Evolutionary conservation across 2,888 invertebrate genomes (phyloP), one percentile per base, ranked within the genome.

Genomic region (Polydrusus cervinus): DNA sequence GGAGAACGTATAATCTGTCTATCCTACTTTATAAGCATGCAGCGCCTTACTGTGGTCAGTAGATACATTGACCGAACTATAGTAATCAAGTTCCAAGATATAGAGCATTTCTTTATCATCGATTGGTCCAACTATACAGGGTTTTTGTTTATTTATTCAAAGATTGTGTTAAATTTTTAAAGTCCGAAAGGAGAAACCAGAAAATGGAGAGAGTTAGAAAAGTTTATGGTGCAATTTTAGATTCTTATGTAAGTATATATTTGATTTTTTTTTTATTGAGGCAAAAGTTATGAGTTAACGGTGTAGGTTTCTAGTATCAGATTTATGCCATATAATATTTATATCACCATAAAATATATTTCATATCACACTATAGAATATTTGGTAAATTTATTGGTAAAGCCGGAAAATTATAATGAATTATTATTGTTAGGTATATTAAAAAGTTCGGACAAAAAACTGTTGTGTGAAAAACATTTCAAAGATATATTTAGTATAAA

Each of bases 11-110:
- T n/a, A 60, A n/a, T 57, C 40, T 11, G 45, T 18, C 30, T n/a
- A 25, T 11, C 34, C 13, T 14, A 14, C 47, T 47, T 60, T 69
- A 69, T 69, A 69, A 69, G 45, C 57, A 14, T 13, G 20, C 40
- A 61, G 69, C 69, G 69, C 69, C 61, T 60, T 69, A 34, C 47
- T 10, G 61, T 61, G 69, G 60, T 47, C 69, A 69, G 30, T 69
- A 47, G 61, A 69, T 18, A 20, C 16, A 69, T 49, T 61, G 55
- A 68, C 25, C 16, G 18, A 47, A 55, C 30, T 25, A 53, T 53
- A 53, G 25, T 11, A 13, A 45, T 45, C 47, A 43, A 47, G 47
- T 49, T 45, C 34, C n/a, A 30, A 49, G 1, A 64, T 34, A 34
- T 64, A 64, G 64, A 64, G 25, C 20, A n/a, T 64, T 18, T 49